Evolutionary conservation across 2,797 vertebrate genomes (phyloP).

Genomic region (Ctenochaetus hawaiiensis): DNA sequence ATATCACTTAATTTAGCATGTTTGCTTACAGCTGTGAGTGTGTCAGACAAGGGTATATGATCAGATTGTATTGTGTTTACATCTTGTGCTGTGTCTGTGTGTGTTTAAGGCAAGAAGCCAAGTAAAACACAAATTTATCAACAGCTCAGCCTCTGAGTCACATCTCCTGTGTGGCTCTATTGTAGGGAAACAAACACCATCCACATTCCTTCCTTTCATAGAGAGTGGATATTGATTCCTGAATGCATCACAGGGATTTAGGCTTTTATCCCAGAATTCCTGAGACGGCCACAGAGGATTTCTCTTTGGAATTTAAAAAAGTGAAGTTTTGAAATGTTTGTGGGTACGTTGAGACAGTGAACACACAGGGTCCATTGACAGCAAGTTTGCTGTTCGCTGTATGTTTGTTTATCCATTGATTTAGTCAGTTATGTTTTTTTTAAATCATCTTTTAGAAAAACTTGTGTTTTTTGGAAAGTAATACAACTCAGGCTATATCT

Average conservation of each 20-base stretch:
- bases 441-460: not conserved
- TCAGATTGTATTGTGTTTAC: conserved; percentile 43
- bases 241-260: conserved; percentile 36
- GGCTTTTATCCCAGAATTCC: conserved; percentile 46
- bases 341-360: not conserved
- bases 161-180: conserved; percentile 63
- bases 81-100: conserved; percentile 44
- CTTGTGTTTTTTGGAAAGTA: not conserved
- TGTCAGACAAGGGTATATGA: conserved; percentile 26
- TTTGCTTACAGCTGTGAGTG: conserved; percentile 20
- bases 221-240: conserved; percentile 62
- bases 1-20: conserved; percentile 12
- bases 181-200: conserved; percentile 64
- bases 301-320: conserved; percentile 19
- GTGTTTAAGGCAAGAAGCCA: conserved; percentile 58
- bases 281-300: conserved; percentile 24
- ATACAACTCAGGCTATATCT: not conserved
- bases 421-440: not conserved
- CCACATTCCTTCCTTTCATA: conserved; percentile 62
- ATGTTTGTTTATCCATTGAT: conserved; percentile 13
- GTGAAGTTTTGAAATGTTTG: conserved; percentile 17
- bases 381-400: not conserved
- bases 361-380: conserved; percentile 24
- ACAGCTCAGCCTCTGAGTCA: conserved; percentile 54
- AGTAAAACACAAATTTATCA: conserved; percentile 70